Conservation (phyloP, 2,113 vertebrate genomes). For the Melospiza georgiana region DNA sequence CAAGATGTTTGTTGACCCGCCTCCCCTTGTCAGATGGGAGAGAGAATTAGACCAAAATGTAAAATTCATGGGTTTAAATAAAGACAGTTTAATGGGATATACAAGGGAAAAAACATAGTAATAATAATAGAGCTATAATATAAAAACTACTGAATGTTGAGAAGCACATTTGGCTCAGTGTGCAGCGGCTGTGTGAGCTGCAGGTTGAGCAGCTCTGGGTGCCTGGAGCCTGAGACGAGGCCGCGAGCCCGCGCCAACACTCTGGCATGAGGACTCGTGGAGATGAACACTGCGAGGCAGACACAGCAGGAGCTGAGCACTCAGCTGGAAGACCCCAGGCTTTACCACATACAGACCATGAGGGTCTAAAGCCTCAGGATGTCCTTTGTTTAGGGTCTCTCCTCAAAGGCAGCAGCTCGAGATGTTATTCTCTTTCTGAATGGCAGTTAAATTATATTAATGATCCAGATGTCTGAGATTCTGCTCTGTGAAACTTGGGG, state of each 20-base stretch:
- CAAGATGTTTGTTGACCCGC: not conserved
- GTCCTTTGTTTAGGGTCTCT: not conserved
- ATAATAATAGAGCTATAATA: not conserved
- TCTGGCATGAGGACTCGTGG: not conserved
- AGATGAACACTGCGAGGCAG: not conserved
- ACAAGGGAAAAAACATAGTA: not conserved
- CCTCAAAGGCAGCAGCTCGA: not conserved
- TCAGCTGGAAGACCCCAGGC: not conserved
- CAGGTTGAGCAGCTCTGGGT: not conserved
- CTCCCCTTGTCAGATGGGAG: not conserved
- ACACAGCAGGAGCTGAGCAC: fast-evolving
- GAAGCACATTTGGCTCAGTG: not conserved
- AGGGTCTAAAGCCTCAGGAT: not conserved
- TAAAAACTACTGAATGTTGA: not conserved
- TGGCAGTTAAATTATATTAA: not conserved
- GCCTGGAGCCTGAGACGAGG: not conserved
- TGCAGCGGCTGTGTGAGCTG: not conserved
- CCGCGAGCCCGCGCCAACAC: fast-evolving
- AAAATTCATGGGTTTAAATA: not conserved
- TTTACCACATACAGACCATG: fast-evolving
- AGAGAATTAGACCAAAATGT: not conserved
- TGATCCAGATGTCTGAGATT: not conserved
- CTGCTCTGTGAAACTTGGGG: not conserved
- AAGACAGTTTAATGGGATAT: not conserved
- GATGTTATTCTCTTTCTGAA: not conserved